Conservation (phyloP, 1,140 invertebrate genomes). For the Theocolax elegans region DNA sequence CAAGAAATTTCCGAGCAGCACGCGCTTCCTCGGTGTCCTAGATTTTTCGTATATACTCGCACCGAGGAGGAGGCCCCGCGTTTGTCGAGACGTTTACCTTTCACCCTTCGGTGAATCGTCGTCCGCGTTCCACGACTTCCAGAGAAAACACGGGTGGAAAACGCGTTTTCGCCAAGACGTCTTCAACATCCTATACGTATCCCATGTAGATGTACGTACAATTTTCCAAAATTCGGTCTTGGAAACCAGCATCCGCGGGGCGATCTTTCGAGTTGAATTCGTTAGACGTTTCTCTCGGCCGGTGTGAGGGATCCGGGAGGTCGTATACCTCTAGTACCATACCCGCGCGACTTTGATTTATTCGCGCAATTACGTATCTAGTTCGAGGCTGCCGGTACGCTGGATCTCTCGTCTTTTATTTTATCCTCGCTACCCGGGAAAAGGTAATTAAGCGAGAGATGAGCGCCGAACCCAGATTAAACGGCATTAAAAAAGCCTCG, state of each 20-base stretch:
- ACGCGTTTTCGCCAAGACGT: no score
- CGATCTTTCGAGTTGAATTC: no score
- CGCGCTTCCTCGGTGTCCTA: slow-evolving; percentile 8
- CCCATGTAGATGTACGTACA: no score
- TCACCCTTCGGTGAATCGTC: slow-evolving; percentile 11
- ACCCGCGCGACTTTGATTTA: slow-evolving; percentile 23
- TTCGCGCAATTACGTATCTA: not conserved
- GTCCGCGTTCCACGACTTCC: not conserved
- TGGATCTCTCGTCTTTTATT: no score
- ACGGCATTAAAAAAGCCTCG: slow-evolving; percentile 4
- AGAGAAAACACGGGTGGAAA: no score
- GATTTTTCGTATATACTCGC: slow-evolving; percentile 9
- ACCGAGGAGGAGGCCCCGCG: not conserved
- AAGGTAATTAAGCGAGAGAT: slow-evolving; percentile 16
- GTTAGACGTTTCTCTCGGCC: no score
- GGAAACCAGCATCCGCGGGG: no score
- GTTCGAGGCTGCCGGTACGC: not conserved
- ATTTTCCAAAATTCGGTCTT: no score
- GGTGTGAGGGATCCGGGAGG: no score
- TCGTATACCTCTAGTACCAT: no score
- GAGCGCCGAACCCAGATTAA: slow-evolving; percentile 6
- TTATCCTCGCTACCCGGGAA: no score
- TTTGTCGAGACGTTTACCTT: slow-evolving; percentile 10
- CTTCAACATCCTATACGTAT: no score
- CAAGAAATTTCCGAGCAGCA: slow-evolving; percentile 47